Conservation (phyloP, 1,140 invertebrate species). For the Lepidurus arcticus region DNA sequence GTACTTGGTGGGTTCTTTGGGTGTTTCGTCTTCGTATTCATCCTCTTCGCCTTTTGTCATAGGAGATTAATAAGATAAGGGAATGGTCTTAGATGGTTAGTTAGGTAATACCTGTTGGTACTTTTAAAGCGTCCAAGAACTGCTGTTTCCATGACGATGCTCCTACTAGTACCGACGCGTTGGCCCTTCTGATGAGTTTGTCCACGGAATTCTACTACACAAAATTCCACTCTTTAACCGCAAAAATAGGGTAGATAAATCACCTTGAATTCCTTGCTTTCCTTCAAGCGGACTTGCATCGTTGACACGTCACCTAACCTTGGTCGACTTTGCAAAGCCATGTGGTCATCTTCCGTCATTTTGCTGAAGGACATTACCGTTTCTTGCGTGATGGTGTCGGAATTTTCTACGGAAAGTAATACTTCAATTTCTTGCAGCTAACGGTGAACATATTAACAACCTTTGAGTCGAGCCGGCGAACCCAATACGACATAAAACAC, state of each 20-base stretch:
- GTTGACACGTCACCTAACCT: slow-evolving; percentile 52
- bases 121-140: slow-evolving; percentile 52
- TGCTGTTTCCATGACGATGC: slow-evolving; percentile 60
- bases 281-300: slow-evolving; percentile 52
- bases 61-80: neutral
- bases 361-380: slow-evolving; percentile 21
- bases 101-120: slow-evolving; percentile 24
- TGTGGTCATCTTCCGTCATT: slow-evolving; percentile 47
- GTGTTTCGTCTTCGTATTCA: slow-evolving; percentile 44
- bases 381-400: neutral
- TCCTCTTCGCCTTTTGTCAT: slow-evolving; percentile 22
- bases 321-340: slow-evolving; percentile 48
- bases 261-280: slow-evolving; percentile 62
- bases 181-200: slow-evolving; percentile 57
- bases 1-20: slow-evolving; percentile 50
- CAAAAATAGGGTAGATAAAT: slow-evolving; percentile 27
- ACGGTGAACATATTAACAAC: slow-evolving; percentile 52
- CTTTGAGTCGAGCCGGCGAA: slow-evolving; percentile 74
- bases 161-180: slow-evolving; percentile 54
- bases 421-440: neutral
- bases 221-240: neutral
- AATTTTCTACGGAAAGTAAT: neutral
- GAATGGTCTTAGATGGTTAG: neutral
- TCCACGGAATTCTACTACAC: slow-evolving; percentile 55
- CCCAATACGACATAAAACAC: slow-evolving; percentile 86